These are phyloP conservation scores for Zoanthus solanderi DNA, from an alignment of 92 coral and sea anemone species.

Conservation along the genomic window DNA sequence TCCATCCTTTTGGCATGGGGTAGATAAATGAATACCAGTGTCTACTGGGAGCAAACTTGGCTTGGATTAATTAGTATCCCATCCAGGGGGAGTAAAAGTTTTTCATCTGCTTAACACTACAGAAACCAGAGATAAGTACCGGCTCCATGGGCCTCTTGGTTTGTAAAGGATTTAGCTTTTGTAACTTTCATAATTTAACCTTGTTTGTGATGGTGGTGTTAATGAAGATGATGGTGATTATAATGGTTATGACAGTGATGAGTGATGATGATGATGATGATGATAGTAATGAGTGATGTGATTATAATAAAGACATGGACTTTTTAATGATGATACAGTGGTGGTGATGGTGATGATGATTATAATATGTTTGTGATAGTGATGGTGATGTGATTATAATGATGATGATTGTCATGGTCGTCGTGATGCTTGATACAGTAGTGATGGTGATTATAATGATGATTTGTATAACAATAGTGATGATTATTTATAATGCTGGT, in stretches of 20 bases:
- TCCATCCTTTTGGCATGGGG: too few species aligned
- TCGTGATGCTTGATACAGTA: neutral
- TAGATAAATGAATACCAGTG: too few species aligned
- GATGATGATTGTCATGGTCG: neutral
- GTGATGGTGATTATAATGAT: neutral
- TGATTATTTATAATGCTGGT: neutral
- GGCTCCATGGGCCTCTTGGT: too few species aligned
- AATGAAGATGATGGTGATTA: neutral
- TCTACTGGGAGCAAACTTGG: too few species aligned
- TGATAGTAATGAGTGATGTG: neutral
- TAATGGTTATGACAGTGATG: neutral
- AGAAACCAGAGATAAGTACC: too few species aligned
- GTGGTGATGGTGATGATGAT: neutral
- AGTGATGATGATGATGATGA: neutral
- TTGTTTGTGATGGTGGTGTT: neutral
- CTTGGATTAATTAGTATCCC: too few species aligned
- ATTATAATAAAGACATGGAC: too few species aligned
- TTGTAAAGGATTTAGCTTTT: too few species aligned
- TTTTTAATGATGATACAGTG: too few species aligned
- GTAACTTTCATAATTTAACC: neutral
- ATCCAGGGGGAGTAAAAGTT: too few species aligned
- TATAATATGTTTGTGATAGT: neutral
- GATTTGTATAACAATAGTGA: neutral
- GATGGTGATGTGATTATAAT: neutral
- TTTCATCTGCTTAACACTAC: too few species aligned